phyloP scores from a whole-genome alignment of 2,888 invertebrate genomes.

The Trichopoda pennipes region DNA sequence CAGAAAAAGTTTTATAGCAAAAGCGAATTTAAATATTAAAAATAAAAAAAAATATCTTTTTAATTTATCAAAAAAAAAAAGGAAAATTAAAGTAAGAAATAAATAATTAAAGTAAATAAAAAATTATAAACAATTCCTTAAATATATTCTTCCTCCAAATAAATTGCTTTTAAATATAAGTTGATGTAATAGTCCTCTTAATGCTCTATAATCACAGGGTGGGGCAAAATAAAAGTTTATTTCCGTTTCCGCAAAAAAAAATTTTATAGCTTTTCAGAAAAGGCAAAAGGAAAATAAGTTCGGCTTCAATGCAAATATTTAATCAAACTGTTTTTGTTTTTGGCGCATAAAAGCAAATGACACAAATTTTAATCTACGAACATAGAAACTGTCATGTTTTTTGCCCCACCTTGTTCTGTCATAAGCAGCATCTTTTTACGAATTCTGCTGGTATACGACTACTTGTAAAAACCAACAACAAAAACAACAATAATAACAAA shows the following conservation, averaged over 20 bases:
- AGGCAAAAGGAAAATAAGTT: too few species aligned
- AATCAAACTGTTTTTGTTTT: too few species aligned
- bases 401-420: too few species aligned
- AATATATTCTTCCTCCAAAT: background rate
- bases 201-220: background rate
- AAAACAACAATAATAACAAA: too few species aligned
- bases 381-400: too few species aligned
- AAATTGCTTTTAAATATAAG: background rate
- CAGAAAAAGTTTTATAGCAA: conserved; percentile 6
- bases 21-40: background rate
- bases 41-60: conserved; percentile 11
- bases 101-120: background rate
- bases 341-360: too few species aligned
- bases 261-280: too few species aligned
- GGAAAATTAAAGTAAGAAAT: background rate
- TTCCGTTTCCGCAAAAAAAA: too few species aligned
- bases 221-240: too few species aligned
- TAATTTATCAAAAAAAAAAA: conserved; percentile 1
- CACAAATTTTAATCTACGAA: too few species aligned
- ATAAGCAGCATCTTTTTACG: background rate
- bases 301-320: too few species aligned
- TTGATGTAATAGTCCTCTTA: too few species aligned
- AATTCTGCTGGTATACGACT: background rate
- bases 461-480: background rate
- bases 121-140: background rate